A percentile compares a stretch with the other conserved stretches of the same genome.
Conservation (phyloP, 1,140 invertebrate genomes). For the Chymomyza costata region DNA sequence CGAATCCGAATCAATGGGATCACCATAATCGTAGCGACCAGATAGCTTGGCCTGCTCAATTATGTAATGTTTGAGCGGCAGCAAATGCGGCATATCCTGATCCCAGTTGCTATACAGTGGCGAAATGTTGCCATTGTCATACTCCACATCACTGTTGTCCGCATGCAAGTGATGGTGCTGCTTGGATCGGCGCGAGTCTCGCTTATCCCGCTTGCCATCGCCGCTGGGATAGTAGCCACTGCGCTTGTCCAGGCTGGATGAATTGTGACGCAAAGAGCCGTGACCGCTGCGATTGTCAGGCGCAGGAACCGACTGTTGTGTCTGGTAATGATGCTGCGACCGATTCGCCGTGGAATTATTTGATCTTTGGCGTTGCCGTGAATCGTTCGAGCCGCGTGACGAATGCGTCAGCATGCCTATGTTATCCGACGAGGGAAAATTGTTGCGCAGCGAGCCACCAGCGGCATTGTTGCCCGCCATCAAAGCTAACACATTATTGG, state of each 20-base stretch:
- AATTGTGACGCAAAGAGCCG: slow-evolving; percentile 56
- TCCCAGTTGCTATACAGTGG: slow-evolving; percentile 86
- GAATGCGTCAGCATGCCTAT: slow-evolving; percentile 66
- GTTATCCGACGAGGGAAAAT: slow-evolving; percentile 48
- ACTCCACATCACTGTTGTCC: slow-evolving; percentile 75
- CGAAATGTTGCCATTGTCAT: slow-evolving; percentile 79
- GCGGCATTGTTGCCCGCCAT: slow-evolving; percentile 8
- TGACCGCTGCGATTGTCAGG: slow-evolving; percentile 34
- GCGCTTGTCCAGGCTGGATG: slow-evolving; percentile 76
- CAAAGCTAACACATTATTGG: not conserved
- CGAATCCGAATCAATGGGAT: slow-evolving; percentile 83
- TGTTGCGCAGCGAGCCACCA: slow-evolving; percentile 3
- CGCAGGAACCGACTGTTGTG: slow-evolving; percentile 4
- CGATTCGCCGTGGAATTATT: slow-evolving; percentile 56
- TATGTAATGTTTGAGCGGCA: slow-evolving; percentile 91
- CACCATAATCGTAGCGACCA: slow-evolving; percentile 81
- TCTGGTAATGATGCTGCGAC: slow-evolving; percentile 44
- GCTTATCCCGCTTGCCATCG: slow-evolving; percentile 70
- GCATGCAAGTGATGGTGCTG: slow-evolving; percentile 50
- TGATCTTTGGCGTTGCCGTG: slow-evolving; percentile 48
- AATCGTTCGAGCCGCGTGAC: slow-evolving; percentile 65
- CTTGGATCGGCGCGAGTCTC: slow-evolving; percentile 46
- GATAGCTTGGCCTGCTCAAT: slow-evolving; percentile 88
- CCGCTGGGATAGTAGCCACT: slow-evolving; percentile 76
- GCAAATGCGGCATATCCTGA: slow-evolving; percentile 82